Percentiles rank a stretch among this genome's conserved stretches.
These are phyloP conservation scores for Smutsia gigantea DNA, from an alignment of 2,797 vertebrate species.

Conservation along the genomic window DNA sequence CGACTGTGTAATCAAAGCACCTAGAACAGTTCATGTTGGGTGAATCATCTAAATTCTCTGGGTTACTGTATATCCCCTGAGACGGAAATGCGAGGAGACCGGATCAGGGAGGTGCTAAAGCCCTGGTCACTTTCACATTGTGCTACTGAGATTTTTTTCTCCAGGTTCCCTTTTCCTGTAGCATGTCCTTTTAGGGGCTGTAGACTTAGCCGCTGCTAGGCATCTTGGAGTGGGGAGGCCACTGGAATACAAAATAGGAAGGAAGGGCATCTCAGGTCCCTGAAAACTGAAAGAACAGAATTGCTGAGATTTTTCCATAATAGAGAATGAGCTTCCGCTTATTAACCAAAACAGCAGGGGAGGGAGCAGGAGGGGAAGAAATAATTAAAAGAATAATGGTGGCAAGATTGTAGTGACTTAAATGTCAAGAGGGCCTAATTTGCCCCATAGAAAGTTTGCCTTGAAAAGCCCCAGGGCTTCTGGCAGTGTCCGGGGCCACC, in stretches of 20 bases:
- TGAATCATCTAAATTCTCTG: background rate
- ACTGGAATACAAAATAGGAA: constrained; percentile 5
- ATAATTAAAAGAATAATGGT: constrained; percentile 61
- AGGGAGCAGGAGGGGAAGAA: constrained; percentile 19
- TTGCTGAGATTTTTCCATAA: constrained; percentile 51
- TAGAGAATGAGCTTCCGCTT: constrained; percentile 15
- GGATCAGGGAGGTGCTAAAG: background rate
- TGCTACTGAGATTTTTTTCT: background rate
- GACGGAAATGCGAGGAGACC: background rate
- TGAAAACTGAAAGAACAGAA: constrained; percentile 22
- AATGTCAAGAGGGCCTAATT: background rate
- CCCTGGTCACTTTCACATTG: background rate
- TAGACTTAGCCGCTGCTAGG: background rate
- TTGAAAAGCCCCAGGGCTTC: background rate
- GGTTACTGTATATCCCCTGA: background rate
- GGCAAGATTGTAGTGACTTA: background rate
- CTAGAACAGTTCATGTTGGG: background rate
- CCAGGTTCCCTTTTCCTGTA: background rate
- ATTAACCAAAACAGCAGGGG: constrained; percentile 36
- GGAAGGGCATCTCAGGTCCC: background rate
- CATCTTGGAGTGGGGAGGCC: background rate
- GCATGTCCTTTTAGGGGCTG: background rate
- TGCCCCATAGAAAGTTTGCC: background rate
- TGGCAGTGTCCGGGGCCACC: background rate
- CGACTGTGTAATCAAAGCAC: background rate